Percentiles rank a stretch among this genome's conserved stretches.
Evolutionary conservation across 2,888 invertebrate species (phyloP).

Genomic region (Drosophila gaucha): DNA sequence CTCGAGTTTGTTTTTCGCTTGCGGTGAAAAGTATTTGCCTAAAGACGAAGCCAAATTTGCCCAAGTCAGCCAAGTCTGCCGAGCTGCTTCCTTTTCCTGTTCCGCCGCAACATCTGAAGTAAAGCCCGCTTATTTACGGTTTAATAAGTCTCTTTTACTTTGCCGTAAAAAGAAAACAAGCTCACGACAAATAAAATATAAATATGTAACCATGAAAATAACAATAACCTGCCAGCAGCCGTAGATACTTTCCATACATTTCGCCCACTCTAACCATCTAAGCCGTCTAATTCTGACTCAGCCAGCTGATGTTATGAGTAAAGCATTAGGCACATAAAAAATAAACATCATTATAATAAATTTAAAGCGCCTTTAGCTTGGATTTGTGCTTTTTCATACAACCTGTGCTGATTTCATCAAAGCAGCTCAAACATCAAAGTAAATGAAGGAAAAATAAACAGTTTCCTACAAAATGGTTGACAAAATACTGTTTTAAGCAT

Average conservation of each 20-base stretch:
- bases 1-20: conserved; percentile 34
- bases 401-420: conserved; percentile 52
- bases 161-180: conserved; percentile 9
- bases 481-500: conserved; percentile 1
- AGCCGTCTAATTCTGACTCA: conserved; percentile 7
- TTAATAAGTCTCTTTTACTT: conserved; percentile 54
- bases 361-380: conserved; percentile 52
- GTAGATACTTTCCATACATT: not conserved
- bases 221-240: conserved; percentile 28
- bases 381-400: conserved; percentile 18
- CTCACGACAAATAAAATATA: conserved; percentile 48
- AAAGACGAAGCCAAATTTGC: conserved; percentile 15
- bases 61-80: conserved; percentile 4
- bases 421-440: conserved; percentile 57
- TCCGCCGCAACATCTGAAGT: conserved; percentile 38
- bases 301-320: conserved; percentile 16
- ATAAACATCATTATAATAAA: conserved; percentile 60
- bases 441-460: not conserved
- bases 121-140: conserved; percentile 63
- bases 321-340: conserved; percentile 17
- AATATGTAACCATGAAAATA: conserved; percentile 46
- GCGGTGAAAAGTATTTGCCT: conserved; percentile 38
- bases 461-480: not conserved
- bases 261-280: not conserved
- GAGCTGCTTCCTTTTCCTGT: conserved; percentile 43